Evolutionary conservation across 2,888 invertebrate genomes (phyloP).

Genomic region (Galerucella nymphaeae): DNA sequence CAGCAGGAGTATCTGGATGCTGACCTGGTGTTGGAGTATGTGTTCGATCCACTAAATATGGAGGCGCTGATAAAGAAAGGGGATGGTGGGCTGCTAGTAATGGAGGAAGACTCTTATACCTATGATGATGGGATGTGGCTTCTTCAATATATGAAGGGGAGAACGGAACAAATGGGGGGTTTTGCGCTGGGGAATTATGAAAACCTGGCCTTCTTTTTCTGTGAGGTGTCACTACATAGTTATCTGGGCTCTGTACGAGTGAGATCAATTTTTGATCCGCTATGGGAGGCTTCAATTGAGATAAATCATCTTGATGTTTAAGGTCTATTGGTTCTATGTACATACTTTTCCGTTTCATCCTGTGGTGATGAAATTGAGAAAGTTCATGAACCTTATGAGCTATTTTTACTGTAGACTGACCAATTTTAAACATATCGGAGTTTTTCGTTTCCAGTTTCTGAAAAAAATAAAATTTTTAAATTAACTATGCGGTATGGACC

Average conservation of each 20-base stretch:
- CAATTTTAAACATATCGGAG: constrained; percentile 69
- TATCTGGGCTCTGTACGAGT: constrained; percentile 79
- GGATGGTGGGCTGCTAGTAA: constrained; percentile 75
- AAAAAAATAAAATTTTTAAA: constrained; percentile 28
- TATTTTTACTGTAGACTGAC: constrained; percentile 72
- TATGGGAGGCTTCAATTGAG: constrained; percentile 72
- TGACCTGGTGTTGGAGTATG: constrained; percentile 70
- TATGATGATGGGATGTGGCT: constrained; percentile 71
- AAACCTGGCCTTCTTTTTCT: constrained; percentile 88
- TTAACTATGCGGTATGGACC: constrained; percentile 3
- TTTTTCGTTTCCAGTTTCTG: constrained; percentile 58
- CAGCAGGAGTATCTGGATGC: constrained; percentile 62
- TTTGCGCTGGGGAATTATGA: constrained; percentile 87
- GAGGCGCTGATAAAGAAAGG: constrained; percentile 79
- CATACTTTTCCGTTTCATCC: constrained; percentile 72
- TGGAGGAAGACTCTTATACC: constrained; percentile 70
- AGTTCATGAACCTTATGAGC: constrained; percentile 71
- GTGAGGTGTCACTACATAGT: constrained; percentile 89
- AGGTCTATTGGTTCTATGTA: constrained; percentile 77
- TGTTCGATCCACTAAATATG: constrained; percentile 73
- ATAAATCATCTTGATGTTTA: constrained; percentile 77
- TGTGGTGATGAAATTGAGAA: constrained; percentile 63
- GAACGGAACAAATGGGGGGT: constrained; percentile 87
- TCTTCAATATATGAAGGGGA: constrained; percentile 81
- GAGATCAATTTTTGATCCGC: constrained; percentile 75